Conservation (phyloP, 2,113 vertebrate genomes). For the Saccopteryx leptura region DNA sequence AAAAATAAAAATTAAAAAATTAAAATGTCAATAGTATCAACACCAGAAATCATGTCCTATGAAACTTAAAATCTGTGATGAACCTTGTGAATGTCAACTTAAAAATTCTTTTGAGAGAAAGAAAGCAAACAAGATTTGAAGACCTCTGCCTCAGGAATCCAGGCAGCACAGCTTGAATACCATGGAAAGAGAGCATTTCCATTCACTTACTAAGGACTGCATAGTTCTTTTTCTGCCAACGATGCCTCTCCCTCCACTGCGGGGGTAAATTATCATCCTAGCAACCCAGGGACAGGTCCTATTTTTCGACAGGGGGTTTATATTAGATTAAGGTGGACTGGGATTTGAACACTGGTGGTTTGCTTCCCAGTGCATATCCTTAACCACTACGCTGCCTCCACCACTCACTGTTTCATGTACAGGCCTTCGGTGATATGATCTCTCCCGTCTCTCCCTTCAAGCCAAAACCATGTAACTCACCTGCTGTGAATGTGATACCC, state of each 20-base stretch:
- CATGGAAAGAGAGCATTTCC: background rate
- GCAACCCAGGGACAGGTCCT: too few relatives aligned
- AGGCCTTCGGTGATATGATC: background rate
- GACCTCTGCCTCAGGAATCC: background rate
- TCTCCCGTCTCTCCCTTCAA: background rate
- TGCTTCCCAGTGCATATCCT: background rate
- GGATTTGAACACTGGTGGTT: background rate
- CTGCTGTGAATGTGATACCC: background rate
- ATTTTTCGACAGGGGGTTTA: background rate
- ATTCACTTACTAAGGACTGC: background rate
- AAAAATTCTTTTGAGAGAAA: conserved; percentile 17
- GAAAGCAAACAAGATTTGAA: background rate
- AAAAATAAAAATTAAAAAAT: too few relatives aligned
- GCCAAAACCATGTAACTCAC: too few relatives aligned
- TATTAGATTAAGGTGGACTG: background rate
- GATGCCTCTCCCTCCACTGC: background rate
- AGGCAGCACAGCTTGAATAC: background rate
- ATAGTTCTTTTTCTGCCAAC: too few relatives aligned
- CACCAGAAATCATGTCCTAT: background rate
- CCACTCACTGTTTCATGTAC: background rate
- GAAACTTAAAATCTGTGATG: background rate
- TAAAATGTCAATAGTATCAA: conserved; percentile 53
- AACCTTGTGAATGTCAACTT: conserved; percentile 52
- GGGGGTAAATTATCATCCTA: background rate
- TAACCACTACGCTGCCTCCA: background rate